A percentile compares a stretch with the other conserved stretches of the same genome.
These are phyloP conservation scores for Python bivittatus DNA, from an alignment of 2,113 vertebrate species.

Conservation along the genomic window DNA sequence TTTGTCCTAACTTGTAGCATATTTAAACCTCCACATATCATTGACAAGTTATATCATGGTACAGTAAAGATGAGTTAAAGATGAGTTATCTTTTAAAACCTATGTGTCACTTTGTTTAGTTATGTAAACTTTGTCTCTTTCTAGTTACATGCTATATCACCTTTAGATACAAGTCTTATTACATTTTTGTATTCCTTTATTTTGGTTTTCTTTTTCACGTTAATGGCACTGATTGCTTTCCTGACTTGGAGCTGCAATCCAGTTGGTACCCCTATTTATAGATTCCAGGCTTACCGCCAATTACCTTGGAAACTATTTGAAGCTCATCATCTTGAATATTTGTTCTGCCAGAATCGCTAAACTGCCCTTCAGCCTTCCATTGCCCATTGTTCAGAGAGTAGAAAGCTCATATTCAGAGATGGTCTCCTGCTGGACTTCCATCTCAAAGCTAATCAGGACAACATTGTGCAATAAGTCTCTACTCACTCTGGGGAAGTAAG, in stretches of 20 bases:
- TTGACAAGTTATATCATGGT: background rate
- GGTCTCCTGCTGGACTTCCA: slow-evolving; percentile 10
- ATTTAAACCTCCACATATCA: background rate
- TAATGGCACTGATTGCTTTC: slow-evolving; percentile 42
- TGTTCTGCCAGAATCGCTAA: slow-evolving; percentile 50
- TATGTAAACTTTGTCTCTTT: background rate
- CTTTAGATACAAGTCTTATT: slow-evolving; percentile 12
- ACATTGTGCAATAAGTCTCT: background rate
- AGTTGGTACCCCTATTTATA: slow-evolving; percentile 53
- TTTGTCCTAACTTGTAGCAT: background rate
- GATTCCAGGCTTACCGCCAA: slow-evolving; percentile 46
- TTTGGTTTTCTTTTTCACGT: slow-evolving; percentile 40
- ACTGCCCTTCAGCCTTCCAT: slow-evolving; percentile 38
- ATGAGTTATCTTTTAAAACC: background rate
- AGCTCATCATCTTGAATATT: slow-evolving; percentile 55
- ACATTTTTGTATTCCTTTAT: slow-evolving; percentile 15
- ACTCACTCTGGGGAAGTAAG: slow-evolving; percentile 8
- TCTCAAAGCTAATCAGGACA: slow-evolving; percentile 12
- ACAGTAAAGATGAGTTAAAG: background rate
- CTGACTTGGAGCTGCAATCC: slow-evolving; percentile 16
- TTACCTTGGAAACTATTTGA: slow-evolving; percentile 71
- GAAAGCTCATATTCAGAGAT: slow-evolving; percentile 1
- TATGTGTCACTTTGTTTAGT: fast-evolving
- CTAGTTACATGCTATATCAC: background rate
- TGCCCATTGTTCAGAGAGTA: slow-evolving; percentile 32